Percentiles rank a stretch among this genome's conserved stretches.
phyloP scores from a whole-genome alignment of 23 tunicate species.

The Aplidium turbinatum region DNA sequence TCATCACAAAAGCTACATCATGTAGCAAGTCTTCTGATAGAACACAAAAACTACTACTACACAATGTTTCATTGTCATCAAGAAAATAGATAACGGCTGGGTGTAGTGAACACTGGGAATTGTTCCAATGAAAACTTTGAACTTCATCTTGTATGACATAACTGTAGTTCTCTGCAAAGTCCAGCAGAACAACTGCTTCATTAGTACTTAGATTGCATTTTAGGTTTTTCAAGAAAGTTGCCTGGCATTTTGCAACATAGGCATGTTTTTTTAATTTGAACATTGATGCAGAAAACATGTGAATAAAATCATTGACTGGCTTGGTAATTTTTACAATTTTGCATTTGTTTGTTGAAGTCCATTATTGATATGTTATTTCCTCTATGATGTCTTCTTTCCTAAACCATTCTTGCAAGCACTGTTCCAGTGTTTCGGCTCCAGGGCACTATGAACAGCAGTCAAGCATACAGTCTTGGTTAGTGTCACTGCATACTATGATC shows the following conservation, averaged over 20 bases:
- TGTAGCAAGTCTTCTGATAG: conserved; percentile 6
- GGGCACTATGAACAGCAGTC: not conserved
- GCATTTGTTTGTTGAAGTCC: not conserved
- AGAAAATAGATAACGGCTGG: conserved; percentile 7
- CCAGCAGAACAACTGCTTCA: not conserved
- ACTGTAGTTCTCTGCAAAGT: conserved; percentile 22
- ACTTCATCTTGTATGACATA: conserved; percentile 21
- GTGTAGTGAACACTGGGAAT: conserved; percentile 20
- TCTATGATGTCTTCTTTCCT: too few relatives aligned
- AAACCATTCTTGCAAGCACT: conserved; percentile 3
- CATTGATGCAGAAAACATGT: not conserved
- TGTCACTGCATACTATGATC: not conserved
- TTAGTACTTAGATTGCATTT: not conserved
- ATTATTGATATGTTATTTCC: conserved; percentile 6
- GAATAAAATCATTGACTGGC: not conserved
- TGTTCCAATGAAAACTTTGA: conserved; percentile 32
- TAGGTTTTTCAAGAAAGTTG: not conserved
- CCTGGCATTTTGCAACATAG: not conserved
- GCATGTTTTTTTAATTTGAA: conserved; percentile 2
- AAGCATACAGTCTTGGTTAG: conserved; percentile 7
- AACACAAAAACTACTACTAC: not conserved
- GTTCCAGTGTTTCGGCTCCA: not conserved
- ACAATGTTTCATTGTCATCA: not conserved
- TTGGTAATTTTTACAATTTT: too few relatives aligned
- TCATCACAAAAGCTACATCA: conserved; percentile 21